A percentile compares a stretch with the other conserved stretches of the same genome.
Evolutionary conservation across 2,113 vertebrate genomes (phyloP).

Genomic region (Myrmecophaga tridactyla): DNA sequence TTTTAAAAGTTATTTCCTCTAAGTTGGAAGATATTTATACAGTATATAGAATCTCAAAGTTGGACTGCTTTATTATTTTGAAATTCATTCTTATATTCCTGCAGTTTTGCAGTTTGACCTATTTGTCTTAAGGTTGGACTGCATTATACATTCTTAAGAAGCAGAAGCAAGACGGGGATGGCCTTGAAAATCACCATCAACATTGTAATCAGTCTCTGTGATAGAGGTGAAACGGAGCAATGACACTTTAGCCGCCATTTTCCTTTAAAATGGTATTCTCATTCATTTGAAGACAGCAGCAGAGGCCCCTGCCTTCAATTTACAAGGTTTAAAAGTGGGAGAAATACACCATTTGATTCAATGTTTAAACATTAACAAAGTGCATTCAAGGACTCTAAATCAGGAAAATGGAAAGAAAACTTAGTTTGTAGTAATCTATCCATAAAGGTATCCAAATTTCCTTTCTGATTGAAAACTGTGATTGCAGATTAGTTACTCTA

Average conservation of each 20-base stretch:
- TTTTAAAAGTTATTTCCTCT: constrained; percentile 32
- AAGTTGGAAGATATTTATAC: constrained; percentile 21
- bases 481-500: constrained; percentile 57
- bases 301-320: constrained; percentile 39
- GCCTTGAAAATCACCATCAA: constrained; percentile 73
- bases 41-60: constrained; percentile 46
- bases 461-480: constrained; percentile 63
- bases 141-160: constrained; percentile 68
- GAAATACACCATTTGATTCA: constrained; percentile 50
- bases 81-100: constrained; percentile 56
- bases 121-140: constrained; percentile 71
- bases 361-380: constrained; percentile 62
- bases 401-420: constrained; percentile 38
- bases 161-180: constrained; percentile 56
- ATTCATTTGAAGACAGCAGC: constrained; percentile 50
- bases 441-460: constrained; percentile 53
- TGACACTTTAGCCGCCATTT: constrained; percentile 8
- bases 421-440: constrained; percentile 49
- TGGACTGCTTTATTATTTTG: constrained; percentile 54
- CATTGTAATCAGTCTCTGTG: constrained; percentile 68
- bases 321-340: constrained; percentile 54
- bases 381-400: constrained; percentile 38
- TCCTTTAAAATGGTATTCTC: constrained; percentile 43
- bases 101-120: constrained; percentile 66
- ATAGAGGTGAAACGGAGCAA: constrained; percentile 64